Evolutionary conservation across 2,797 vertebrate species (phyloP).

Genomic region (Scleropages formosus): DNA sequence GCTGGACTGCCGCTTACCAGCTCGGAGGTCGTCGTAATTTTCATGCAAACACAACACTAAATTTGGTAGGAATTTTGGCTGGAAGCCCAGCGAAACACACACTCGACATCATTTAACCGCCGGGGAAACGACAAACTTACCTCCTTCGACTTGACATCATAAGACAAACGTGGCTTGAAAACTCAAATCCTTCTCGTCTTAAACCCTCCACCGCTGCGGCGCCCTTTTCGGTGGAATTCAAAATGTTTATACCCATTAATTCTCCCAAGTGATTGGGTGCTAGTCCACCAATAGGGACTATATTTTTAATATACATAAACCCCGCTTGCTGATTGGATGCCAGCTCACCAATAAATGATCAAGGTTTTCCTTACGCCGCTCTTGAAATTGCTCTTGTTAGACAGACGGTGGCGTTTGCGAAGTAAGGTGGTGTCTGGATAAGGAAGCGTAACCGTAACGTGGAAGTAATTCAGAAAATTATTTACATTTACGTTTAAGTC

Average conservation of each 20-base stretch:
- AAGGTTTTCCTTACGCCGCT: neutral
- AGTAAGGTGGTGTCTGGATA: no score
- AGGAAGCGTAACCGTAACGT: no score
- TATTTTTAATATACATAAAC: conserved; percentile 30
- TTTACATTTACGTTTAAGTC: no score
- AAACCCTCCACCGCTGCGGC: neutral
- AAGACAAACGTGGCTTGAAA: neutral
- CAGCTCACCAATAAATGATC: conserved; percentile 13
- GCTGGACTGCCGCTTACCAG: no score
- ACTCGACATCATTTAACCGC: neutral
- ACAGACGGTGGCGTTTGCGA: neutral
- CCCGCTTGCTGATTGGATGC: conserved; percentile 24
- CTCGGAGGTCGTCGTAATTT: no score
- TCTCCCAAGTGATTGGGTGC: conserved; percentile 25
- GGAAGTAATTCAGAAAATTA: no score
- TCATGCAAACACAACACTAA: no score
- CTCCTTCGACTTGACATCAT: conserved; percentile 45
- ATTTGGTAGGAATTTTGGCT: no score
- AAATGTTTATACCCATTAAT: conserved; percentile 32
- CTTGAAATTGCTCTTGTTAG: no score
- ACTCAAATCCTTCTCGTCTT: neutral
- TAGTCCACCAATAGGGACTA: conserved; percentile 30
- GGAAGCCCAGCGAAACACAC: no score
- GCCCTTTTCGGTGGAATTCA: conserved; percentile 36
- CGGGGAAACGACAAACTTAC: conserved; percentile 32